A percentile compares a stretch with the other conserved stretches of the same genome.
Evolutionary conservation across 2,888 invertebrate species (phyloP).

Genomic region (Helobdella robusta): DNA sequence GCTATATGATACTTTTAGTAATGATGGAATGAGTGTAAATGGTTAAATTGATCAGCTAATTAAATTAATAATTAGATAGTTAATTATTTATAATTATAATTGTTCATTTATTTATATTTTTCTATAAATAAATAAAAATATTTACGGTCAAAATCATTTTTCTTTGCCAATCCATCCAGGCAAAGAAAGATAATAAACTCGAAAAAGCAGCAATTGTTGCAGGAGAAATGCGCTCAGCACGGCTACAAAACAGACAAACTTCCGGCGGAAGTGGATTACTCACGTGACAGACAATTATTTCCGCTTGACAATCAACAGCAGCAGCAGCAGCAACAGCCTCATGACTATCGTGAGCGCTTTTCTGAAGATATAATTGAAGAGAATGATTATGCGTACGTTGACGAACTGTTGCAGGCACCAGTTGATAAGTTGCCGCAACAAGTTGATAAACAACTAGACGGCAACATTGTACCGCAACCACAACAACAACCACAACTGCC

Average conservation of each 20-base stretch:
- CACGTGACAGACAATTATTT: neutral
- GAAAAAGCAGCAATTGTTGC: slow-evolving; percentile 8
- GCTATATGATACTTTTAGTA: too few species aligned
- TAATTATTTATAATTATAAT: too few species aligned
- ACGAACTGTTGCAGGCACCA: slow-evolving; percentile 18
- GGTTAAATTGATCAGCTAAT: too few species aligned
- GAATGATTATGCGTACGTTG: slow-evolving; percentile 23
- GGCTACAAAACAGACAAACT: slow-evolving; percentile 16
- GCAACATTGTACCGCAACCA: neutral
- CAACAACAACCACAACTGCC: neutral
- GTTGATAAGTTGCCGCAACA: neutral
- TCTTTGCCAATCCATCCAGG: neutral
- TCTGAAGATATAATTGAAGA: slow-evolving; percentile 15
- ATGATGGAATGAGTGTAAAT: too few species aligned
- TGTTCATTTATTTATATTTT: too few species aligned
- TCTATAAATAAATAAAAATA: too few species aligned
- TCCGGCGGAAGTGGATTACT: neutral
- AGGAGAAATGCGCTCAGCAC: slow-evolving; percentile 7
- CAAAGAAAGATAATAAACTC: neutral
- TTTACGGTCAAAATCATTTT: too few species aligned
- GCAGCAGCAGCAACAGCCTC: neutral
- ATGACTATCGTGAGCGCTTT: too few species aligned
- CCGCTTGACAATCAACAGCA: neutral
- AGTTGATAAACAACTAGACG: neutral
- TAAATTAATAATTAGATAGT: too few species aligned